Evolutionary conservation across 2,888 invertebrate species (phyloP).

Genomic region (Orchesella flavescens): DNA sequence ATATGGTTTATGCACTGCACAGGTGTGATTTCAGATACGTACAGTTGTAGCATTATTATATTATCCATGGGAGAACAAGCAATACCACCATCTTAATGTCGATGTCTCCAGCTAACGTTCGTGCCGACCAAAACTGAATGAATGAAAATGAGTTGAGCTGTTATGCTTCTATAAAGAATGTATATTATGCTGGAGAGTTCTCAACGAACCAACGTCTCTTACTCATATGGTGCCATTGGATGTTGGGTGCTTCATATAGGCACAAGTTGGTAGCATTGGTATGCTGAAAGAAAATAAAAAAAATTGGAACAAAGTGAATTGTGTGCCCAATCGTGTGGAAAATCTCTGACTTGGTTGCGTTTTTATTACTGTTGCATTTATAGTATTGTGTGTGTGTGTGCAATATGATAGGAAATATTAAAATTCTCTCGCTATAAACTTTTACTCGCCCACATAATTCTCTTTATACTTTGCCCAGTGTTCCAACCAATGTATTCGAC

Average conservation of each 20-base stretch:
- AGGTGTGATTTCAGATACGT: neutral
- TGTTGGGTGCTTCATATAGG: too few relatives aligned
- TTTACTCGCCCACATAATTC: too few relatives aligned
- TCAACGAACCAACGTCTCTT: too few relatives aligned
- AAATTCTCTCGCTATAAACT: neutral
- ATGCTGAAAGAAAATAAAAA: conserved; percentile 4
- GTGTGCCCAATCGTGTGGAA: conserved; percentile 40
- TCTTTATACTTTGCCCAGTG: too few relatives aligned
- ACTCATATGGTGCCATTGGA: too few relatives aligned
- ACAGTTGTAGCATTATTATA: too few relatives aligned
- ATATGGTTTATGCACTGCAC: neutral
- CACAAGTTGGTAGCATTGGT: too few relatives aligned
- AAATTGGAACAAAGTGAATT: conserved; percentile 28
- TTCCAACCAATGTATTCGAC: neutral
- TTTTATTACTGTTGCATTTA: conserved; percentile 6
- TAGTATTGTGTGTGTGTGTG: neutral
- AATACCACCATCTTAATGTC: too few relatives aligned
- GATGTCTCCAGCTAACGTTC: too few relatives aligned
- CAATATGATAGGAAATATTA: neutral
- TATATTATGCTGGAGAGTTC: neutral
- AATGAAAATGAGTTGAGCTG: conserved; percentile 31
- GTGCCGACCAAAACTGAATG: neutral
- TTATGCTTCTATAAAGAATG: too few relatives aligned
- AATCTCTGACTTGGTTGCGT: conserved; percentile 27
- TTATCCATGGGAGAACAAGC: too few relatives aligned